Evolutionary conservation across 2,888 invertebrate species (phyloP).

Genomic region (Dynastes grantii): DNA sequence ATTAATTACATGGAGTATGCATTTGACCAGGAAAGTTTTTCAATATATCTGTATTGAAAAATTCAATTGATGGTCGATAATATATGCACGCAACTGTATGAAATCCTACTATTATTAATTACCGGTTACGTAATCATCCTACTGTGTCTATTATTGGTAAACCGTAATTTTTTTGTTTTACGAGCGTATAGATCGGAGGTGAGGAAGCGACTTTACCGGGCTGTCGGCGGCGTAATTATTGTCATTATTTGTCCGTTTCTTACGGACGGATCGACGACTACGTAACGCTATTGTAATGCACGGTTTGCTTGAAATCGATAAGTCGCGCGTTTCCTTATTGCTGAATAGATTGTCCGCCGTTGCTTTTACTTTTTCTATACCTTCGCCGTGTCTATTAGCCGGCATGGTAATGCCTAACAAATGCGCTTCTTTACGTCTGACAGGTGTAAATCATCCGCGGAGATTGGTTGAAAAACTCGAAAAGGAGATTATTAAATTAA

Average conservation of each 20-base stretch:
- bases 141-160: conserved; percentile 5
- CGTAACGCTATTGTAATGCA: conserved; percentile 11
- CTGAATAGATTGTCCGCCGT: conserved; percentile 15
- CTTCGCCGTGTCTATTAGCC: background rate
- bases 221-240: conserved; percentile 23
- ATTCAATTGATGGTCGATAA: too few relatives aligned
- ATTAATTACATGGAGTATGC: too few relatives aligned
- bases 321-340: conserved; percentile 40
- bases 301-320: conserved; percentile 35
- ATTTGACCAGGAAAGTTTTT: too few relatives aligned
- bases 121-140: conserved; percentile 24
- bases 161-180: background rate
- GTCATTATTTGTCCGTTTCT: conserved; percentile 21
- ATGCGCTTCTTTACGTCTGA: too few relatives aligned
- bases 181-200: background rate
- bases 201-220: conserved; percentile 6
- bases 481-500: too few relatives aligned
- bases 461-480: too few relatives aligned
- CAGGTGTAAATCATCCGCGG: too few relatives aligned
- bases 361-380: conserved; percentile 29
- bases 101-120: conserved; percentile 19
- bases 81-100: background rate
- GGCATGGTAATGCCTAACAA: too few relatives aligned
- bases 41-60: too few relatives aligned
- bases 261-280: background rate